Evolutionary conservation across 2,888 invertebrate genomes (phyloP).

Genomic region (Hyposoter didymator): DNA sequence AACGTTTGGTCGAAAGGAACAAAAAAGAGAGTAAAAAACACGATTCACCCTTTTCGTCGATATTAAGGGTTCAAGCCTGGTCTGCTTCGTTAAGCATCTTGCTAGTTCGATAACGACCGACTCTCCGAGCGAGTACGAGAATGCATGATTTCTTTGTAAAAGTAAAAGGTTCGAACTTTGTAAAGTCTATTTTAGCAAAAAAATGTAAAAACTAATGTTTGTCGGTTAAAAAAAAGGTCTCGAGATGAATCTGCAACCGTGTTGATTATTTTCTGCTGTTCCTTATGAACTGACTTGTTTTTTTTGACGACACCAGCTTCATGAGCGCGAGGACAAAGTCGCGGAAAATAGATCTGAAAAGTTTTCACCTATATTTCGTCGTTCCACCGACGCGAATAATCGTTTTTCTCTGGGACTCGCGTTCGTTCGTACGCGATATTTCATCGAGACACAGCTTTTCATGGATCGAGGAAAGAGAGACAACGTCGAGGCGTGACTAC

Average conservation of each 20-base stretch:
- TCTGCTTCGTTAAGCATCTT: slow-evolving; percentile 52
- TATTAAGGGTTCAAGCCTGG: background rate
- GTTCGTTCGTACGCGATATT: background rate
- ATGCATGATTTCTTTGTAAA: slow-evolving; percentile 68
- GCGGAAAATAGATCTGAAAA: background rate
- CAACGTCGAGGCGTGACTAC: slow-evolving; percentile 57
- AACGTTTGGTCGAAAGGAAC: background rate
- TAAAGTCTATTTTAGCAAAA: slow-evolving; percentile 81
- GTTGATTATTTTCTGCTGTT: background rate
- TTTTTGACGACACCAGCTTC: background rate
- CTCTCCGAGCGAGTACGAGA: background rate
- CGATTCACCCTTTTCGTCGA: slow-evolving; percentile 1
- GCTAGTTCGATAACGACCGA: background rate
- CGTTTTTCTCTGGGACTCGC: slow-evolving; percentile 14
- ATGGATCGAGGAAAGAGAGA: slow-evolving; percentile 1
- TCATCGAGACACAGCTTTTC: slow-evolving; percentile 24
- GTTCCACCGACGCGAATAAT: slow-evolving; percentile 62
- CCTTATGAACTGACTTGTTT: background rate
- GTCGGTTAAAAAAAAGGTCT: background rate
- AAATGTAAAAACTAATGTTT: slow-evolving; percentile 71
- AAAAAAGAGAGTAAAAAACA: slow-evolving; percentile 27
- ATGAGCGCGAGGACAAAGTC: background rate
- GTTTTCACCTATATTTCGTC: slow-evolving; percentile 22
- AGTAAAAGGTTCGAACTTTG: slow-evolving; percentile 76
- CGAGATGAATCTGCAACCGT: background rate